Evolutionary conservation across 2,797 vertebrate genomes (phyloP), one percentile per base, ranked within the genome.

Genomic region (Mastacembelus armatus): DNA sequence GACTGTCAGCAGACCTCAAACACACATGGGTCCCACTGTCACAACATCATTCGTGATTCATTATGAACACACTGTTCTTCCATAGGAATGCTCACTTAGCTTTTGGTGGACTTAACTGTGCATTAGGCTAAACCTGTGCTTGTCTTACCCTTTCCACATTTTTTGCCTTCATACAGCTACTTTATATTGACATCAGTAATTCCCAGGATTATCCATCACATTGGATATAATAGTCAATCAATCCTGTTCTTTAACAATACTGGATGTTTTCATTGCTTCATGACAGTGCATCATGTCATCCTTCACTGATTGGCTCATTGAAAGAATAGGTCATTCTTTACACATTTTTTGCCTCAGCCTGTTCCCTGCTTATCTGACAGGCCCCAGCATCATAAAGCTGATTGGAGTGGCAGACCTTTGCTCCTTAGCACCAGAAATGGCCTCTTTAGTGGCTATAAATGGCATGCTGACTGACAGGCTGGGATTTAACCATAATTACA

Each of bases 401-500:
- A 89, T 85, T 85, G 81, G 80, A 86, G 82, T 75, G 88, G 80
- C 85, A 83, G 85, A 81, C 71, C 75, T 66, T 72, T 27, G 26
- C 66, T 74, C 67, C 81, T 76, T 84, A 56, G 74, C 78, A 67
- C 71, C 10, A 48, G 74, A 74, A 77, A 89, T 73, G 78, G 68
- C 54, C 75, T 58, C 79, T 85, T 83, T 74, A 87, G 71, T 75
- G 74, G 42, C 77, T 52, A 14, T 88, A 82, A 88, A 89, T 71
- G 75, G 85, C 82, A 81, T 56, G 40, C 61, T 70, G 81, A 84
- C 58, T 71, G 80, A 87, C 84, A 85, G 78, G 45, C 52, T 39
- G 49, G 82, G 78, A 88, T 85, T 85, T 80, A 88, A 87, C 83
- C 71, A 76, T 84, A 83, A 90, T 88, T 87, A 85, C 74, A 87